phyloP scores from a whole-genome alignment of 2,888 invertebrate genomes.

The Leistus spinibarbis region DNA sequence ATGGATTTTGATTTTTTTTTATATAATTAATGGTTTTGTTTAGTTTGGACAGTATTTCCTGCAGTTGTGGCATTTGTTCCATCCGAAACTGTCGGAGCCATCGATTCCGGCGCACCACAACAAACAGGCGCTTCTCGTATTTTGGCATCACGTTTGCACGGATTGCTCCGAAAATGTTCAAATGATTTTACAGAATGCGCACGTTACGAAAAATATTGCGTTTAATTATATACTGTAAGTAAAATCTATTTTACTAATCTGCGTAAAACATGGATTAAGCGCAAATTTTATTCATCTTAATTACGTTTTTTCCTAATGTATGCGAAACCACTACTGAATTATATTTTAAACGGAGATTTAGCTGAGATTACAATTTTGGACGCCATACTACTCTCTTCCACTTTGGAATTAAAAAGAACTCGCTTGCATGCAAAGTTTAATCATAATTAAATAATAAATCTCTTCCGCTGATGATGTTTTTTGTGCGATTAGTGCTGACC shows the following conservation, averaged over 20 bases:
- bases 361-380: no score
- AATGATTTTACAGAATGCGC: conserved; percentile 83
- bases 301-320: no score
- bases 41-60: conserved; percentile 92
- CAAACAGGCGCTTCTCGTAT: conserved; percentile 89
- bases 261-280: no score
- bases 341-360: no score
- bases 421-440: no score
- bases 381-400: no score
- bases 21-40: conserved; percentile 50
- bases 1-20: conserved; percentile 10
- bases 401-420: no score
- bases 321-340: no score
- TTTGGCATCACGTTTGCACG: conserved; percentile 92
- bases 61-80: conserved; percentile 93
- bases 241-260: no score
- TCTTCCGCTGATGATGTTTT: no score
- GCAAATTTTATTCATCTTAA: no score
- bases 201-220: conserved; percentile 92
- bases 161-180: conserved; percentile 94
- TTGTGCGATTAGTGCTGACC: conserved; percentile 77
- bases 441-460: no score
- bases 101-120: conserved; percentile 94
- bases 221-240: conserved; percentile 95
- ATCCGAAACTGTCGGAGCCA: conserved; percentile 92